phyloP scores from a whole-genome alignment of 2,888 invertebrate genomes.

The Dasysyrphus tricinctus region DNA sequence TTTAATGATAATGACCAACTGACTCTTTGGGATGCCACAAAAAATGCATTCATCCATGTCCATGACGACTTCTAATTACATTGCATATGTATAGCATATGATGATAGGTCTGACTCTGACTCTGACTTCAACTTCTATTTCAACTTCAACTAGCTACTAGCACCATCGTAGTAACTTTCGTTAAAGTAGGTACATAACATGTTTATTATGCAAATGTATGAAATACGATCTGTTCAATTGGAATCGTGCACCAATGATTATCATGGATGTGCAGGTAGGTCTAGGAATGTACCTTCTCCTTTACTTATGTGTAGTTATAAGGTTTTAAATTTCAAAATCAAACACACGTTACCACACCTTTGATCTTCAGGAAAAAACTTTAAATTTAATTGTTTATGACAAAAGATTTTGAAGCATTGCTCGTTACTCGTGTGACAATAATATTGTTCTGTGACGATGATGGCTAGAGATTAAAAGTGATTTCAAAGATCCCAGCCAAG shows the following conservation, averaged over 20 bases:
- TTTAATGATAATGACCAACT: conserved; percentile 38
- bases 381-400: not conserved
- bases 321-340: conserved; percentile 9
- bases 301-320: not conserved
- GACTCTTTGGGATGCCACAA: conserved; percentile 20
- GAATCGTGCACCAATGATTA: conserved; percentile 32
- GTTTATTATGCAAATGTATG: conserved; percentile 45
- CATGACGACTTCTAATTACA: conserved; percentile 39
- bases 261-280: not conserved
- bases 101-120: conserved; percentile 3
- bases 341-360: not conserved
- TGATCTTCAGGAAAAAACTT: not conserved
- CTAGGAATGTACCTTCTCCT: not conserved
- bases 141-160: not conserved
- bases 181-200: conserved; percentile 18
- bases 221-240: conserved; percentile 38
- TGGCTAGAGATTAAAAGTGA: not conserved
- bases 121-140: not conserved
- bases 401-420: not conserved
- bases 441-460: not conserved
- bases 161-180: conserved; percentile 20
- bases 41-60: conserved; percentile 49
- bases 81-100: not conserved
- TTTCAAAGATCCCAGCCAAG: not conserved
- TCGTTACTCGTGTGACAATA: not conserved